Conservation (phyloP, 2,888 invertebrate genomes). For the Meiosimyza decipiens region DNA sequence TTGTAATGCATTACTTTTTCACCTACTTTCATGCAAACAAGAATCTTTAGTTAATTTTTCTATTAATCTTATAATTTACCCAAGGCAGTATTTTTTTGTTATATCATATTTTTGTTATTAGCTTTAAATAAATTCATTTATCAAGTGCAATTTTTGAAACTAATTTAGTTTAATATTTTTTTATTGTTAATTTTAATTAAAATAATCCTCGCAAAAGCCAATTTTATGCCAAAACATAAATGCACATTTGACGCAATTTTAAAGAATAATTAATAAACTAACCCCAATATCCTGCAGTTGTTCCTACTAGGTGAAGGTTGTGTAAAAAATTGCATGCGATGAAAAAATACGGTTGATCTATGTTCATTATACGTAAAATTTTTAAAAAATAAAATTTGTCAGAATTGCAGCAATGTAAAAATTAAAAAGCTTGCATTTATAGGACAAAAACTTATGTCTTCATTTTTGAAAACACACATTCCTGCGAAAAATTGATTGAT, state of each 20-base stretch:
- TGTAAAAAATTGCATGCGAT: no score
- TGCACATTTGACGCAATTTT: constrained; percentile 30
- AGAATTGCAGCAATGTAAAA: no score
- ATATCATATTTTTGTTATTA: constrained; percentile 40
- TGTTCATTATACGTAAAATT: no score
- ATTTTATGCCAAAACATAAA: constrained; percentile 41
- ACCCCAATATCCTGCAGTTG: no score
- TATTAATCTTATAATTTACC: constrained; percentile 13
- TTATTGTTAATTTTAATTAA: constrained; percentile 29
- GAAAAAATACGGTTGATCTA: no score
- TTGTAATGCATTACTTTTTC: no score
- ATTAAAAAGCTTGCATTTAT: no score
- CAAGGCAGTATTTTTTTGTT: constrained; percentile 36
- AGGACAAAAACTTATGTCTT: no score
- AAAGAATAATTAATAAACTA: not conserved
- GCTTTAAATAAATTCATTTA: constrained; percentile 29
- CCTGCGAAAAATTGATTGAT: no score
- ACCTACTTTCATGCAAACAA: not conserved
- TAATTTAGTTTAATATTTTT: constrained; percentile 33
- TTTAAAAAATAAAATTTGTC: no score
- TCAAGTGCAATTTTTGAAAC: constrained; percentile 37
- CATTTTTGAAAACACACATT: no score
- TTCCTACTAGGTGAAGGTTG: no score
- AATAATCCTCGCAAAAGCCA: constrained; percentile 42
- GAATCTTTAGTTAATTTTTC: not conserved